These are phyloP conservation scores for Aphelinus certus DNA, from an alignment of 1,140 invertebrate genomes.

Conservation along the genomic window DNA sequence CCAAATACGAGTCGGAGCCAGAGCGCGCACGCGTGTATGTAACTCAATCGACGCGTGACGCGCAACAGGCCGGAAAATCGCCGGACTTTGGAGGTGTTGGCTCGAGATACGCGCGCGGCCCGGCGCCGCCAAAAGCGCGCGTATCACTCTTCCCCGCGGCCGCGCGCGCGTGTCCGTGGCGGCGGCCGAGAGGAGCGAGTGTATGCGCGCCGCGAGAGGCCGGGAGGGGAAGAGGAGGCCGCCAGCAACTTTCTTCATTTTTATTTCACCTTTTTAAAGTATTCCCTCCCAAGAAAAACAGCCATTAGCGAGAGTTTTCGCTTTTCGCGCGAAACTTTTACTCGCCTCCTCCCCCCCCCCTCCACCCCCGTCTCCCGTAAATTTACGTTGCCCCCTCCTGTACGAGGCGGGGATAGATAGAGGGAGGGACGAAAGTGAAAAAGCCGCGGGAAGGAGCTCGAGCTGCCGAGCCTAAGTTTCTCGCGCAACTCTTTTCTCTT, in stretches of 20 bases:
- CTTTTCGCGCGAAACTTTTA: conserved; percentile 64
- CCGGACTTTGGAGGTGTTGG: no score
- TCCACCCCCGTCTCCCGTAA: conserved; percentile 47
- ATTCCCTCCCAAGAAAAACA: conserved; percentile 64
- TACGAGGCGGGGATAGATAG: conserved; percentile 28
- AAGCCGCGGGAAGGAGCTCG: conserved; percentile 27
- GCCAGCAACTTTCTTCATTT: conserved; percentile 59
- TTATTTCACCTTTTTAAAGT: conserved; percentile 63
- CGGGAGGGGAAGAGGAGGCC: conserved; percentile 22
- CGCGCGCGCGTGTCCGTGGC: no score
- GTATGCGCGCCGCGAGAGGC: not conserved
- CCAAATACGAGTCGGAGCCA: no score
- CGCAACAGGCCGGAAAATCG: no score
- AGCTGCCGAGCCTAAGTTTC: conserved; percentile 51
- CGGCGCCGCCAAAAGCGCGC: no score
- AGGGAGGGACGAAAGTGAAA: conserved; percentile 34
- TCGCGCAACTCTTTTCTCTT: conserved; percentile 49
- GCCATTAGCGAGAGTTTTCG: conserved; percentile 66
- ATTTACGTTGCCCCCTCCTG: conserved; percentile 47
- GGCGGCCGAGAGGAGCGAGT: no score
- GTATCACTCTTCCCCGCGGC: no score
- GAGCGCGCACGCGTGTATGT: no score
- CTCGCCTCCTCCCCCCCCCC: conserved; percentile 35
- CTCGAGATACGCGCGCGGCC: no score
- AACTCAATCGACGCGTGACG: no score